Evolutionary conservation across 2,797 vertebrate species (phyloP), one percentile per base, ranked within the genome.

Genomic region (Sebastes taczanowskii): DNA sequence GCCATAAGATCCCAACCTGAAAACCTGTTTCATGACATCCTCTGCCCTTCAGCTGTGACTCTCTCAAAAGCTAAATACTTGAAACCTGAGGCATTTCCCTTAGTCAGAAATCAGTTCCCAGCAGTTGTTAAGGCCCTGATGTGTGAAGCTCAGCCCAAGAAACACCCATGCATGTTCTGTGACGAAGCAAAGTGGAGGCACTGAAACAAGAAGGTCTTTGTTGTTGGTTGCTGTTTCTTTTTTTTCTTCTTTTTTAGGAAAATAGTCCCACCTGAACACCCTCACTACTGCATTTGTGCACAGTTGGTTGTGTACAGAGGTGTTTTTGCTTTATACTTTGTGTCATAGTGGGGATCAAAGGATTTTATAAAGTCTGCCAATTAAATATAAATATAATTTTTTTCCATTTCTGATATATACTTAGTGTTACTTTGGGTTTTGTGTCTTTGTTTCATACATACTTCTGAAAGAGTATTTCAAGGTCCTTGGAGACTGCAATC

Each of bases 121-220:
- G 49, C 18, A 22, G 6, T 20, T 34, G 53, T 52, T 13, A 1
- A 11, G 18, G 25, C 53, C 2, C 4, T n/a, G 55, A 1, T 35
- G 20, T 18, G 23, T 25, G 3, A 20, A 60, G 67, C n/a, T 62
- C 23, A n/a, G 55, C 10, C 30, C 4, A 3, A 63, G 9, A 61
- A 61, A 77, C 60, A 42, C 35, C 3, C 13, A 0, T n/a, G 3
- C 66, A 46, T 74, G 27, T 64, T 35, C 22, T 27, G 53, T 60
- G 74, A 23, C 2, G 1, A 11, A 11, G 27, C 14, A 8, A 22
- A 34, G 20, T 5, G 49, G 14, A 2, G 8, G 27, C n/a, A 9
- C 1, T 2, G 30, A 78, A 86, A 89, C 86, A 88, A 82, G 32
- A 20, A 29, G 35, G 4, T 49, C 77, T 84, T 84, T 87, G 83